Base-by-base conservation (phyloP, 2,888 invertebrate species). In the Lasioglossum villosulum region DNA sequence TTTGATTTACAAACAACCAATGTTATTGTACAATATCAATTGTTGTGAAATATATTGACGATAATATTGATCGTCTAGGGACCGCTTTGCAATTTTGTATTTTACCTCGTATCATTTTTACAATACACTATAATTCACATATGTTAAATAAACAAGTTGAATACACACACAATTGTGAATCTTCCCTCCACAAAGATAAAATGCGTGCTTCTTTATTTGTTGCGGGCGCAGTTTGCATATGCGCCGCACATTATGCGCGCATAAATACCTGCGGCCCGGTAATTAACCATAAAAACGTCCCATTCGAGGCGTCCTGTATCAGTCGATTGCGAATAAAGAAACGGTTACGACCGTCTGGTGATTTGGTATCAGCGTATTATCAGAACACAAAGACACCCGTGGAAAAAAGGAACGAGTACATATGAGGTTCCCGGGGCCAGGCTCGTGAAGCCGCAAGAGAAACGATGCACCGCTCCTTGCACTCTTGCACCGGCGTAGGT, bases 401-500 rank as follows among this genome's bases (percentile, higher is more conserved):
- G 59, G 12, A 14, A 10, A 10, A n/a, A n/a, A n/a, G 16, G 16
- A 45, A 16, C 63, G 14, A 14, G 14, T n/a, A n/a, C n/a, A n/a
- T n/a, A 19, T 19, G 34, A 30, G 34, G 16, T 16, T 14, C 19
- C 30, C 34, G 34, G 66, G 27, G 27, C 2, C 30, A 1, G 8
- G 66, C 34, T 23, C 37, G 68, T 19, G 23, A 34, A 23, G 23
- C 23, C 10, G 23, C 12, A 56, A 56, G 70, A 66, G 80, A 76
- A 74, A 77, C 82, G 79, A 68, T 72, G 56, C 75, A 37, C 34
- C 8, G 72, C 37, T 16, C 30, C 63, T 30, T 30, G 71, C 30
- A 66, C 63, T 45, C 63, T 63, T 30, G 71, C 30, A 45, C 45
- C 52, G 14, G 75, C 83, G 78, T 80, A 72, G 86, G 86, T 68